Evolutionary conservation across 2,797 vertebrate genomes (phyloP).

Genomic region (Neoniphon sammara): DNA sequence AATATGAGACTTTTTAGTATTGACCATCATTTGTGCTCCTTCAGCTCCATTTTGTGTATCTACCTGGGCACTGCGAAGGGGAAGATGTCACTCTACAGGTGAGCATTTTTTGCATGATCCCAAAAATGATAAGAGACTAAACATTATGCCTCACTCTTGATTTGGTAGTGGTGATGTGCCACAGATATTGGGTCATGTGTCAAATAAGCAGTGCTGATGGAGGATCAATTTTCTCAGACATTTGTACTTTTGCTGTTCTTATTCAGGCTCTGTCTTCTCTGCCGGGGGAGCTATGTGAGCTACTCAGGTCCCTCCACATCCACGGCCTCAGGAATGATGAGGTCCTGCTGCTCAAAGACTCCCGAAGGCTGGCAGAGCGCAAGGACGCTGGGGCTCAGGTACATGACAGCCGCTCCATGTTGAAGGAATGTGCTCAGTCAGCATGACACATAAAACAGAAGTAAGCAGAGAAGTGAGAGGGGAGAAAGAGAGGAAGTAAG

Average conservation of each 20-base stretch:
- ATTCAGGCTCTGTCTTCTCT: conserved; percentile 81
- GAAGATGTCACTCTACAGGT: conserved; percentile 82
- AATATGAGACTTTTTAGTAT: not conserved
- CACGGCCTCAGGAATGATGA: conserved; percentile 92
- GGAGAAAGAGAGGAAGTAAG: conserved; percentile 11
- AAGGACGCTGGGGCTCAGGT: conserved; percentile 71
- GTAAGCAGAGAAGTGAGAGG: conserved; percentile 23
- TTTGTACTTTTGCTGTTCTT: not conserved
- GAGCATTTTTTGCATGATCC: conserved; percentile 2
- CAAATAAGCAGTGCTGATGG: not conserved
- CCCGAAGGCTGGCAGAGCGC: conserved; percentile 79
- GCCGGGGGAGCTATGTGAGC: conserved; percentile 87
- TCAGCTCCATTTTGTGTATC: conserved; percentile 85
- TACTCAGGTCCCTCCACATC: conserved; percentile 89
- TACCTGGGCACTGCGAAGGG: conserved; percentile 81
- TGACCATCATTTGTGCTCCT: conserved; percentile 44
- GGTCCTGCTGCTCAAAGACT: conserved; percentile 91
- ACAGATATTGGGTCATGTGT: not conserved
- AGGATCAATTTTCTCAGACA: not conserved
- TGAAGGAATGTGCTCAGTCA: conserved; percentile 19
- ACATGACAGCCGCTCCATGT: not conserved
- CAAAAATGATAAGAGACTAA: not conserved
- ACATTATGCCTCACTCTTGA: not conserved
- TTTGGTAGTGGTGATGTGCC: not conserved
- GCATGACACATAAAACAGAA: conserved; percentile 16